Conservation (phyloP, 1,140 invertebrate species). For the Semibalanus balanoides region DNA sequence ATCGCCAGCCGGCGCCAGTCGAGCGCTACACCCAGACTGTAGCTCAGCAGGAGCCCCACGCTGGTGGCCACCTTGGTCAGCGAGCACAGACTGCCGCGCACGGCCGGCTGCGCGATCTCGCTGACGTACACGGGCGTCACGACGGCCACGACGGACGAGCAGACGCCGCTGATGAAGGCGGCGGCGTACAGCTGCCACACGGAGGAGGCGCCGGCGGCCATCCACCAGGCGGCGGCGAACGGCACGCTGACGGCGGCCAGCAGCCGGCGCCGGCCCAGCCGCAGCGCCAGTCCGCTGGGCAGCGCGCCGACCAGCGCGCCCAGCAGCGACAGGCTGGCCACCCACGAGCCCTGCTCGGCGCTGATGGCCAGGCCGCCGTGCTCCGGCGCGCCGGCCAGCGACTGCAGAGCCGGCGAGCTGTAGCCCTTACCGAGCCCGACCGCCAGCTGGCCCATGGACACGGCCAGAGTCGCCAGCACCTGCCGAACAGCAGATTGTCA, state of each 20-base stretch:
- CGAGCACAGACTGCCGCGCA: constrained; percentile 67
- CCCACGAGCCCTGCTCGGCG: constrained; percentile 62
- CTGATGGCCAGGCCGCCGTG: constrained; percentile 37
- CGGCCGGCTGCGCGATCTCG: constrained; percentile 71
- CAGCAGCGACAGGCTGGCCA: constrained; percentile 59
- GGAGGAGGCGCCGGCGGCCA: constrained; percentile 54
- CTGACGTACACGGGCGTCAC: constrained; percentile 74
- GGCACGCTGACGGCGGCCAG: constrained; percentile 52
- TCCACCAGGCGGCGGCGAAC: constrained; percentile 58
- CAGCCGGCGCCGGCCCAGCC: constrained; percentile 49
- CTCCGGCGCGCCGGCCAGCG: constrained; percentile 43
- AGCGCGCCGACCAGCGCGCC: constrained; percentile 62
- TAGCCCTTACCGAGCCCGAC: constrained; percentile 68
- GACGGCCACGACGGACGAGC: constrained; percentile 60
- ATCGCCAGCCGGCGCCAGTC: constrained; percentile 65
- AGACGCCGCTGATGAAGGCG: constrained; percentile 60
- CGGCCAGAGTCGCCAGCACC: constrained; percentile 41
- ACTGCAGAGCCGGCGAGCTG: constrained; percentile 66
- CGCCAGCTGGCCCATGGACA: constrained; percentile 62
- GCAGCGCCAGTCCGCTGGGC: constrained; percentile 53
- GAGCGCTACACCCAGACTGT: constrained; percentile 59
- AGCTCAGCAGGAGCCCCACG: constrained; percentile 64
- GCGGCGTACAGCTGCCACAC: constrained; percentile 59
- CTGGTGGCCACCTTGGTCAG: constrained; percentile 68
- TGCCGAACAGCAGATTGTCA: too few species aligned